Percentiles rank a stretch among this genome's conserved stretches.
These are phyloP conservation scores for Thermophis baileyi DNA, from an alignment of 2,113 vertebrate genomes.

Conservation along the genomic window DNA sequence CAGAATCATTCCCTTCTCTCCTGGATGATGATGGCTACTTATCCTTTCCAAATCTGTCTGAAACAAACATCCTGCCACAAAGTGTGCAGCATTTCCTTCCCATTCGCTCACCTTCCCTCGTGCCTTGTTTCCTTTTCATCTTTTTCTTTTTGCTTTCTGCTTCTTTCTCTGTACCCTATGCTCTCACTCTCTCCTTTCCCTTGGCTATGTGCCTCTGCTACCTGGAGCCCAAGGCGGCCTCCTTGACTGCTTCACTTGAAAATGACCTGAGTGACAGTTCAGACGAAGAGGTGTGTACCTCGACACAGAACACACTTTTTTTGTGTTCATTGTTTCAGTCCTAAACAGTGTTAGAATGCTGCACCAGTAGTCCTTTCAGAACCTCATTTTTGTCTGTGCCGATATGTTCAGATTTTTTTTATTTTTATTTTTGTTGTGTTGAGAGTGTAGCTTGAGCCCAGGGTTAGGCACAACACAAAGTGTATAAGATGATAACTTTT, in stretches of 20 bases:
- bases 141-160: slow-evolving; percentile 98
- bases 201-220: slow-evolving; percentile 99
- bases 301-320: slow-evolving; percentile 77
- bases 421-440: slow-evolving; percentile 43
- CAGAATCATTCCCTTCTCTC: slow-evolving; percentile 84
- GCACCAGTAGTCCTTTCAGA: slow-evolving; percentile 89
- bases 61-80: slow-evolving; percentile 87
- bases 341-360: slow-evolving; percentile 79
- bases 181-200: slow-evolving; percentile 98
- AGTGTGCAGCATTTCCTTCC: slow-evolving; percentile 90
- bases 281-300: slow-evolving; percentile 96
- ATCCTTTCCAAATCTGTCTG: slow-evolving; percentile 88
- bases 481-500: slow-evolving; percentile 31
- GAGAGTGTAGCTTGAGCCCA: slow-evolving; percentile 52
- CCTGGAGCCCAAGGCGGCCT: slow-evolving; percentile 99
- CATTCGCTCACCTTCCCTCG: slow-evolving; percentile 90
- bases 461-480: slow-evolving; percentile 81
- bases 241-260: slow-evolving; percentile 94
- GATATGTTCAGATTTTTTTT: slow-evolving; percentile 57
- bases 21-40: slow-evolving; percentile 96
- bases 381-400: slow-evolving; percentile 88
- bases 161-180: slow-evolving; percentile 95
- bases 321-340: slow-evolving; percentile 80
- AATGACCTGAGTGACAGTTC: slow-evolving; percentile 99
- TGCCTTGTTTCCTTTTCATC: slow-evolving; percentile 97